A percentile compares a stretch with the other conserved stretches of the same genome.
phyloP scores from a whole-genome alignment of 2,113 vertebrate species.

The Butorides virescens region DNA sequence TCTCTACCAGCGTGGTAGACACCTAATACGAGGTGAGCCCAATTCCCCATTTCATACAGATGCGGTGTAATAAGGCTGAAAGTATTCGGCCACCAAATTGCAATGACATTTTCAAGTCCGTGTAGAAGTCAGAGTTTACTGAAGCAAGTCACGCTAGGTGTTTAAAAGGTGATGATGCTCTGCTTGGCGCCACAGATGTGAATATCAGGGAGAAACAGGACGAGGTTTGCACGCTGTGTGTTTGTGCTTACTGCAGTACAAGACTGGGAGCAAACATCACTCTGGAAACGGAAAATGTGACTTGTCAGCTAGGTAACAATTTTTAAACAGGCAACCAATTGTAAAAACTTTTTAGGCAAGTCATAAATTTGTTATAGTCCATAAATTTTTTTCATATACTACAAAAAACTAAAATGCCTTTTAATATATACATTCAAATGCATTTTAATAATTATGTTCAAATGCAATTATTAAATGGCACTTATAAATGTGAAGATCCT shows the following conservation, averaged over 20 bases:
- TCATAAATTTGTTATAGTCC: not conserved
- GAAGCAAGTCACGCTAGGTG: not conserved
- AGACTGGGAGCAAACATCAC: not conserved
- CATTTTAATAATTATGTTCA: not conserved
- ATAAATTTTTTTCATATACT: not conserved
- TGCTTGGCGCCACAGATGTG: not conserved
- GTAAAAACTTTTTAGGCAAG: not conserved
- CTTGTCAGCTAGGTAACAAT: not conserved
- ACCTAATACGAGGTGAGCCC: not conserved
- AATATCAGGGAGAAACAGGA: not conserved
- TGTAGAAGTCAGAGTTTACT: not conserved
- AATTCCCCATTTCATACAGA: accelerated
- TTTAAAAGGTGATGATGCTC: not conserved
- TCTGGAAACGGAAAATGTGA: not conserved
- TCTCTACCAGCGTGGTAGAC: no score
- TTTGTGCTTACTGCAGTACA: not conserved
- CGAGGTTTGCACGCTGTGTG: accelerated
- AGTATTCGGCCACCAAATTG: not conserved
- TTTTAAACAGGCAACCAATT: not conserved
- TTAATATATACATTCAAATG: not conserved
- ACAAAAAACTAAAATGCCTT: not conserved
- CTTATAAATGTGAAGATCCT: not conserved
- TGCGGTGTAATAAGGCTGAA: not conserved
- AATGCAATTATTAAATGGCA: not conserved
- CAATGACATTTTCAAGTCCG: not conserved